These are phyloP conservation scores for Sarcophilus harrisii DNA, from an alignment of 2,797 vertebrate genomes.

Conservation along the genomic window DNA sequence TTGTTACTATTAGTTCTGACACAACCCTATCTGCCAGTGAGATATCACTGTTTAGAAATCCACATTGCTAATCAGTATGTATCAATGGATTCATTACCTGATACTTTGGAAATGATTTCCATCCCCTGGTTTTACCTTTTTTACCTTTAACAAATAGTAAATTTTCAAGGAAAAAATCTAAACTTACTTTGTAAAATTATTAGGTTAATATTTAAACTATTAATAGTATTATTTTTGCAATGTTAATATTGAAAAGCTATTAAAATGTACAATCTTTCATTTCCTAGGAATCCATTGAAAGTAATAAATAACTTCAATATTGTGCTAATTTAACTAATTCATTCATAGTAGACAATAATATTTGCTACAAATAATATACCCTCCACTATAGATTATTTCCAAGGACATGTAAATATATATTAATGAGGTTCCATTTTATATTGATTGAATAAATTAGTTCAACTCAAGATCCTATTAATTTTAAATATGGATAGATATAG, in stretches of 20 bases:
- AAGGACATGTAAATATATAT: background rate
- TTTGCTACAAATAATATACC: background rate
- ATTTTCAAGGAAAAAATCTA: background rate
- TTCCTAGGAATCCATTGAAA: background rate
- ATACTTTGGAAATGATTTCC: background rate
- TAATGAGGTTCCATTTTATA: background rate
- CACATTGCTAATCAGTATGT: background rate
- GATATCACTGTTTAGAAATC: background rate
- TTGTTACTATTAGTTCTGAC: background rate
- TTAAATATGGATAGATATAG: conserved; percentile 20
- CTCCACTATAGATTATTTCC: background rate
- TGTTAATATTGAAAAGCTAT: background rate
- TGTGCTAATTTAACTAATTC: background rate
- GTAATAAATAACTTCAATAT: no score
- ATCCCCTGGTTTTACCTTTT: conserved; percentile 2
- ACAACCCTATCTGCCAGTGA: no score
- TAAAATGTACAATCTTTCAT: background rate
- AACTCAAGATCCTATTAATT: conserved; percentile 42
- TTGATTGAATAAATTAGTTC: conserved; percentile 45
- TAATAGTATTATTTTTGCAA: background rate
- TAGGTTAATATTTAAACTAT: conserved; percentile 24
- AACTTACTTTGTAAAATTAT: background rate
- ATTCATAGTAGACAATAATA: background rate
- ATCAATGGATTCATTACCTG: background rate
- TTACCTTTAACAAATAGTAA: background rate